Evolutionary conservation across 2,113 vertebrate genomes (phyloP).

Genomic region (Myotis lucifugus): DNA sequence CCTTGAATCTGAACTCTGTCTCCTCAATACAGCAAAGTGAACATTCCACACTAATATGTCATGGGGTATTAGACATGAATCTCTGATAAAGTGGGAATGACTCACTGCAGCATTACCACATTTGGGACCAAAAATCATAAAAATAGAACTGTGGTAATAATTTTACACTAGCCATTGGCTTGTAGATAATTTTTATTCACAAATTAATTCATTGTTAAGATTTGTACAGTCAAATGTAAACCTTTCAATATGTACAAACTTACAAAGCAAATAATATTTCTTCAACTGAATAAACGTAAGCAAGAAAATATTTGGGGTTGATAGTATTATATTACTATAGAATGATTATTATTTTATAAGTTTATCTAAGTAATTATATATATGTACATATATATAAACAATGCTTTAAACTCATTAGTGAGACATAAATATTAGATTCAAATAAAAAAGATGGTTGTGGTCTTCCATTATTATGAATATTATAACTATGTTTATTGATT

Average conservation of each 20-base stretch:
- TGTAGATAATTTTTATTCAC: neutral
- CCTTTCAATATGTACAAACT: neutral
- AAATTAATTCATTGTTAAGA: neutral
- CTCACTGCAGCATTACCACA: neutral
- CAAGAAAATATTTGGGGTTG: neutral
- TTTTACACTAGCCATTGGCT: neutral
- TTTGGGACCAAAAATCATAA: neutral
- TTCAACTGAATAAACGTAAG: neutral
- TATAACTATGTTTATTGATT: conserved; percentile 66
- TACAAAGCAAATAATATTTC: neutral
- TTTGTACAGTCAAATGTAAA: neutral
- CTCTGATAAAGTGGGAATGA: neutral
- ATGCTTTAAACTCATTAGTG: conserved; percentile 8
- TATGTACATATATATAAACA: neutral
- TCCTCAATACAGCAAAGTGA: neutral
- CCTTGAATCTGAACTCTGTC: neutral
- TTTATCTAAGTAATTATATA: neutral
- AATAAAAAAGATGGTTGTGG: conserved; percentile 38
- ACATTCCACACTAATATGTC: neutral
- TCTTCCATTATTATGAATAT: conserved; percentile 38
- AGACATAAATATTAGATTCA: conserved; percentile 42
- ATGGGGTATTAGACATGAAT: neutral
- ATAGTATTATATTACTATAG: neutral
- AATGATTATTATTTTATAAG: conserved; percentile 25
- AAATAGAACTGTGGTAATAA: neutral